These are phyloP conservation scores for Lichenostomus cassidix DNA, from an alignment of 2,113 vertebrate genomes.

Conservation along the genomic window DNA sequence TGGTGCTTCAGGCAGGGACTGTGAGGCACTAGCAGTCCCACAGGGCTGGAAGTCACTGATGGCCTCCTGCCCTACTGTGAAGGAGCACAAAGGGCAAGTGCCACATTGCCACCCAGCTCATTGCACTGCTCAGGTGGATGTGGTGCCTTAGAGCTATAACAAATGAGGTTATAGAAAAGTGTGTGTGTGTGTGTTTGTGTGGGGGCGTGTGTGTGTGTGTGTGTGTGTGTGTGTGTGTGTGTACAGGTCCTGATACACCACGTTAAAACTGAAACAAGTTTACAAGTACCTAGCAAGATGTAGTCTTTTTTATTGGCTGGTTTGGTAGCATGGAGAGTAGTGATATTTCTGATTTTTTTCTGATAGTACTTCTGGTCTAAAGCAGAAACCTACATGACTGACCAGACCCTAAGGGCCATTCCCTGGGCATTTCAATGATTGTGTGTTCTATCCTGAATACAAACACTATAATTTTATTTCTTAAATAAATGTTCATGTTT, in stretches of 20 bases:
- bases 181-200: not conserved
- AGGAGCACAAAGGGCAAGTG: not conserved
- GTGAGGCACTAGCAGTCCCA: not conserved
- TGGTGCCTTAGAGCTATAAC: not conserved
- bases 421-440: not conserved
- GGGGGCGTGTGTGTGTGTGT: not conserved
- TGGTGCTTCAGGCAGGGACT: not conserved
- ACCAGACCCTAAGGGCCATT: not conserved
- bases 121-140: not conserved
- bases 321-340: not conserved
- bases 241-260: not conserved
- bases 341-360: not conserved
- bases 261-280: not conserved
- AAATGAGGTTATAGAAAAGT: not conserved
- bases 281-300: not conserved
- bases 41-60: not conserved
- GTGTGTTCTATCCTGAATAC: not conserved
- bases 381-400: not conserved
- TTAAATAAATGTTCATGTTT: not conserved
- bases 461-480: not conserved
- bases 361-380: not conserved
- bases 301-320: not conserved
- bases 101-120: not conserved
- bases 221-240: not conserved
- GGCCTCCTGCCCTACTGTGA: not conserved